Evolutionary conservation across 92 coral and sea anemone species (phyloP).

Genomic region (Epizoanthus illoricatus): DNA sequence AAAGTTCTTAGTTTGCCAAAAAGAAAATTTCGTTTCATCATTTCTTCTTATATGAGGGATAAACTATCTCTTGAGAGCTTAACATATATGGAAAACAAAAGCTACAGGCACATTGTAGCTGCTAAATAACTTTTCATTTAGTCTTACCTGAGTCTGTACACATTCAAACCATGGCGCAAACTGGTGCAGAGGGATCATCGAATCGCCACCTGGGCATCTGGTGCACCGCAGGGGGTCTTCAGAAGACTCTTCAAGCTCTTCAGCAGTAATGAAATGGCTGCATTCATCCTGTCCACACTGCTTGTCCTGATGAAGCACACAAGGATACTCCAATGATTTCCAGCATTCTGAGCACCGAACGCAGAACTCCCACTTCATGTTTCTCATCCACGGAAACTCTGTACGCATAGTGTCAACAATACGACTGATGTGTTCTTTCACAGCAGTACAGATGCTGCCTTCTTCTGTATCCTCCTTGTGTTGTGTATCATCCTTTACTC

Average conservation of each 20-base stretch:
- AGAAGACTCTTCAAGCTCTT: not conserved
- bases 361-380: conserved; percentile 30
- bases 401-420: conserved; percentile 46
- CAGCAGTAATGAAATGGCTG: not conserved
- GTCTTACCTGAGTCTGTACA: not conserved
- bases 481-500: not conserved
- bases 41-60: too few species aligned
- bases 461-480: not conserved
- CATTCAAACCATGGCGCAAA: not conserved
- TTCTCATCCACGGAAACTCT: conserved; percentile 53
- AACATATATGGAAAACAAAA: too few species aligned
- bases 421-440: conserved; percentile 22
- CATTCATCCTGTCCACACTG: not conserved
- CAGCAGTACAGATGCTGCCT: conserved; percentile 5
- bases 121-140: not conserved
- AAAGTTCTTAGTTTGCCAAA: too few species aligned
- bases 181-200: not conserved
- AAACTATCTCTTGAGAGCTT: too few species aligned
- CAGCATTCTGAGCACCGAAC: conserved; percentile 52
- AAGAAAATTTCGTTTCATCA: too few species aligned
- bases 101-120: too few species aligned
- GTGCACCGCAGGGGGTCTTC: not conserved
- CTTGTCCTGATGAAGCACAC: not conserved
- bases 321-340: not conserved
- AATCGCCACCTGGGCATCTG: conserved; percentile 2